These are phyloP conservation scores for Melinopterus prodromus DNA, from an alignment of 2,888 invertebrate species.

Conservation along the genomic window DNA sequence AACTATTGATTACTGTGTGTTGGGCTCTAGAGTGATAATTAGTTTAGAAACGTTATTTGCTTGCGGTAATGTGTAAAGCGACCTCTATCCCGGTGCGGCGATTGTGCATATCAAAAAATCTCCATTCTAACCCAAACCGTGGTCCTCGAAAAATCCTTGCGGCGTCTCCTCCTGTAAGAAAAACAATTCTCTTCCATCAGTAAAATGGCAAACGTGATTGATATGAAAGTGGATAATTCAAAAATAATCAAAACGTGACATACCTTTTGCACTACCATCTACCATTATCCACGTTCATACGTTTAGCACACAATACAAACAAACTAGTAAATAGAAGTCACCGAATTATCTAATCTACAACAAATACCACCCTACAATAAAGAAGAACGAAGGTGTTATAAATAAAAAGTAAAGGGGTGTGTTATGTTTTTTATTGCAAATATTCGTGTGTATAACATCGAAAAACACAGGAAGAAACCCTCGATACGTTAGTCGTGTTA, in stretches of 20 bases:
- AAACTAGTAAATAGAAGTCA: neutral
- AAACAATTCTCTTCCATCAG: conserved; percentile 35
- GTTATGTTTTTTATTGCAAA: neutral
- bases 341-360: neutral
- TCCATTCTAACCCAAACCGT: conserved; percentile 85
- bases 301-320: conserved; percentile 9
- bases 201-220: conserved; percentile 29
- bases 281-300: conserved; percentile 32
- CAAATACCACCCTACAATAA: neutral
- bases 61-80: neutral
- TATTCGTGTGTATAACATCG: neutral
- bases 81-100: neutral
- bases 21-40: neutral
- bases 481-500: neutral
- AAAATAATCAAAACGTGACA: conserved; percentile 25
- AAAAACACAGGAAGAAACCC: neutral
- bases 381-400: conserved; percentile 4
- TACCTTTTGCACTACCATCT: conserved; percentile 22
- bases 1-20: neutral
- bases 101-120: neutral
- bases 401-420: neutral
- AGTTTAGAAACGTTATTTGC: neutral
- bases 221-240: conserved; percentile 54
- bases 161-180: conserved; percentile 98
- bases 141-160: conserved; percentile 99